Evolutionary conservation across 2,113 vertebrate genomes (phyloP).

Genomic region (Ailurus styani): DNA sequence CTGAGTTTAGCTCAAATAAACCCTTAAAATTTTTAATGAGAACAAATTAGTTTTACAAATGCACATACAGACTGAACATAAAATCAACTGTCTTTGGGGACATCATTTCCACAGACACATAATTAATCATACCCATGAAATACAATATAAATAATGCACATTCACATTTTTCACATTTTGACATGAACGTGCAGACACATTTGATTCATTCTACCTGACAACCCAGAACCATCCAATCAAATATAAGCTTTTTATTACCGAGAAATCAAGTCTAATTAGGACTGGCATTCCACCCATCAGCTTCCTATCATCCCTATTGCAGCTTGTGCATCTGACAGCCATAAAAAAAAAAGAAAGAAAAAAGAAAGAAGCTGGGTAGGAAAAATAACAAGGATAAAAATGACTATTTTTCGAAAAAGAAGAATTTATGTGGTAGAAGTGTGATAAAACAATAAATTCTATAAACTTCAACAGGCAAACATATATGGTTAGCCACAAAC

Average conservation of each 20-base stretch:
- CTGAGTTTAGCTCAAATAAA: constrained; percentile 63
- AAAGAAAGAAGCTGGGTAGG: background rate
- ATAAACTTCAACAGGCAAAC: background rate
- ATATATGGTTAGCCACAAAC: background rate
- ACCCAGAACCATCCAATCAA: constrained; percentile 37
- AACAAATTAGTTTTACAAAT: constrained; percentile 69
- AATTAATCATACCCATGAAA: constrained; percentile 65
- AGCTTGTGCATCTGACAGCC: constrained; percentile 27
- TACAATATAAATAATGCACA: constrained; percentile 59
- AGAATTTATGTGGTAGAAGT: background rate
- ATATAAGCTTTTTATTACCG: constrained; percentile 11
- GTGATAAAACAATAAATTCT: background rate
- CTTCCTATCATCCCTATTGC: constrained; percentile 26
- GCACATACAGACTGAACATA: constrained; percentile 61
- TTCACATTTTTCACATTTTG: constrained; percentile 47
- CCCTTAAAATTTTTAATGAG: constrained; percentile 59
- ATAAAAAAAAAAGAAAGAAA: background rate
- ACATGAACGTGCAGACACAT: constrained; percentile 20
- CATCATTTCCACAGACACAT: constrained; percentile 54
- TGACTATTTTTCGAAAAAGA: background rate
- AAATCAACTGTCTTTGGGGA: constrained; percentile 62
- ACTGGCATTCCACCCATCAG: constrained; percentile 23
- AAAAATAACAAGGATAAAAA: constrained; percentile 24
- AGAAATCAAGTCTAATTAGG: constrained; percentile 66
- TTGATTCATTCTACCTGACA: constrained; percentile 69